Evolutionary conservation across 2,113 vertebrate genomes (phyloP), one percentile per base, ranked within the genome.

Genomic region (Cololabis saira): DNA sequence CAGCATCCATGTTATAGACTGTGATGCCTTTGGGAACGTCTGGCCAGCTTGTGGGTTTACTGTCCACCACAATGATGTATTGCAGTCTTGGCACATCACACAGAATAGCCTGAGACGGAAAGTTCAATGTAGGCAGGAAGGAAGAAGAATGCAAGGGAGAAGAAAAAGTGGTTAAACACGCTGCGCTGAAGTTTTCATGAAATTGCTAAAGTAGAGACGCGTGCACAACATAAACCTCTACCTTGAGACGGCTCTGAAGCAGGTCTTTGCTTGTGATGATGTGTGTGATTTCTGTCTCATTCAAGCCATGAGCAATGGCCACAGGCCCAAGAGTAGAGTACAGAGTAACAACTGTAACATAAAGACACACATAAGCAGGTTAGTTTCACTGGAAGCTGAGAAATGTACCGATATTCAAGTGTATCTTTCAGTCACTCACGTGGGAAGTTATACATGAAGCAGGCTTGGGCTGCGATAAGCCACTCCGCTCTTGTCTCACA

Each of bases 401-500:
- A 0, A 47, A 3, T 19, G 8, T 10, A 10, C 17, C 17, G 33
- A 55, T 8, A 18, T 10, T 15, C 0, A 14, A n/a, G 19, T 57
- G 18, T 57, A 21, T 45, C 12, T 4, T 16, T 60, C 5, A 54
- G 51, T 53, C n/a, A 95, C 96, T 82, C 87, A 99, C 97, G 91
- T 83, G 95, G 96, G 71, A 98, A 98, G 86, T 97, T 99, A 91
- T 95, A 95, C 95, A 98, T 98, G 52, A 99, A 99, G 87, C 98
- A 99, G 22, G 98, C 95, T 83, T 98, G 98, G 0, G 98, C 97
- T 8, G 94, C 91, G 5, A 99, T 89, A 67, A 99, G 92, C 98
- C 98, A 99, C 77, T 99, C 97, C 0, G 97, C 96, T 85, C 97
- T 92, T 21, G 98, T 99, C 90, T 99, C 98, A 62, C 98, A 99